phyloP scores from a whole-genome alignment of 2,797 vertebrate species.

The Enteromius argenteus region DNA sequence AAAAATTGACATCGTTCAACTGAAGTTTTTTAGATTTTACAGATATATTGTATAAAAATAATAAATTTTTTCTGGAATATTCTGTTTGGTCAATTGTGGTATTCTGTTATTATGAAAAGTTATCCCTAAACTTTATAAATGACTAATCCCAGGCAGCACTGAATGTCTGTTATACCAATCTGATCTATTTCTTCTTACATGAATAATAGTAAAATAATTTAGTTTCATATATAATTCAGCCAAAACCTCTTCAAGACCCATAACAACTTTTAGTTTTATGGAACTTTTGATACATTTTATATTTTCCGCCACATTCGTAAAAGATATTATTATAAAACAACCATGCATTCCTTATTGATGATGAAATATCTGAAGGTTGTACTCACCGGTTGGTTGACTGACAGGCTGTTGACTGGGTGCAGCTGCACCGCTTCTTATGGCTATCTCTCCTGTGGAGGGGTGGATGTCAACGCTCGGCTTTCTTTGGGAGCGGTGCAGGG shows the following conservation, averaged over 20 bases:
- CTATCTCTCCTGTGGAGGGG: constrained; percentile 60
- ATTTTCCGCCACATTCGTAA: not conserved
- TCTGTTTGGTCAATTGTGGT: not conserved
- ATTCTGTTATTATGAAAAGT: not conserved
- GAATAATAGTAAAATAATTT: not conserved
- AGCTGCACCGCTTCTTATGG: constrained; percentile 55
- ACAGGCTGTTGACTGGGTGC: constrained; percentile 51
- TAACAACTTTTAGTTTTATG: not conserved
- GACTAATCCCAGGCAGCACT: not conserved
- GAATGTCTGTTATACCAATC: not conserved
- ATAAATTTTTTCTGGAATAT: not conserved
- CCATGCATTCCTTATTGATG: not conserved
- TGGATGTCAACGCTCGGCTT: constrained; percentile 68
- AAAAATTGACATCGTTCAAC: too few relatives aligned
- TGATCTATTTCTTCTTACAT: not conserved
- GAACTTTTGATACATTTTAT: not conserved
- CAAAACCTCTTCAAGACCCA: not conserved
- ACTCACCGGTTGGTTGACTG: constrained; percentile 73
- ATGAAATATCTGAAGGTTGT: constrained; percentile 25
- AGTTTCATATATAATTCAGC: not conserved
- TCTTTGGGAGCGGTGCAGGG: constrained; percentile 65
- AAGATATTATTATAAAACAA: not conserved
- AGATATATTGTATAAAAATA: not conserved
- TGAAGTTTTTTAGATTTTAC: not conserved
- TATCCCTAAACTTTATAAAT: not conserved